Evolutionary conservation across 2,113 vertebrate species (phyloP).

Genomic region (Galeopterus variegatus): DNA sequence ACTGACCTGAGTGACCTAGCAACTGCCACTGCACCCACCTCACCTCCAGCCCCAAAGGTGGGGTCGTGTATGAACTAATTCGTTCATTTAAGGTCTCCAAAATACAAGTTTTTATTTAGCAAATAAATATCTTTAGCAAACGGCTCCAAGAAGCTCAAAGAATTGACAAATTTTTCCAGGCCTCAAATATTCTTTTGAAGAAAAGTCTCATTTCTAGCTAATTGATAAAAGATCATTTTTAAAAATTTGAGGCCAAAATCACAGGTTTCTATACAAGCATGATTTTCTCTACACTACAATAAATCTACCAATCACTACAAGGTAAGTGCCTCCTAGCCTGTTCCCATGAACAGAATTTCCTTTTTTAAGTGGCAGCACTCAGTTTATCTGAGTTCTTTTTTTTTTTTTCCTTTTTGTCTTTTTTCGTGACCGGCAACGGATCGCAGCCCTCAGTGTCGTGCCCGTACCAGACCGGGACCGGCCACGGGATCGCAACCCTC

Average conservation of each 20-base stretch:
- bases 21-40: no score
- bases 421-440: no score
- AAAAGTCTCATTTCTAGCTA: not conserved
- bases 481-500: no score
- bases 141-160: not conserved
- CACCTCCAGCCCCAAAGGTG: not conserved
- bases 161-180: not conserved
- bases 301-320: not conserved
- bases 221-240: not conserved
- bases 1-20: not conserved
- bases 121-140: not conserved
- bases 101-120: not conserved
- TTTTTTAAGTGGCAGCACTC: not conserved
- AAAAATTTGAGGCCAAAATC: not conserved
- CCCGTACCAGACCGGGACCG: no score
- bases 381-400: not conserved
- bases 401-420: no score
- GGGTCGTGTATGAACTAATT: not conserved
- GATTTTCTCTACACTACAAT: not conserved
- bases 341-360: not conserved
- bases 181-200: constrained; percentile 1
- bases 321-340: accelerated
- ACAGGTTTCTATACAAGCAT: not conserved
- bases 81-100: not conserved
- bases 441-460: no score